phyloP scores from a whole-genome alignment of 2,888 invertebrate species.

The Lasioglossum morio region DNA sequence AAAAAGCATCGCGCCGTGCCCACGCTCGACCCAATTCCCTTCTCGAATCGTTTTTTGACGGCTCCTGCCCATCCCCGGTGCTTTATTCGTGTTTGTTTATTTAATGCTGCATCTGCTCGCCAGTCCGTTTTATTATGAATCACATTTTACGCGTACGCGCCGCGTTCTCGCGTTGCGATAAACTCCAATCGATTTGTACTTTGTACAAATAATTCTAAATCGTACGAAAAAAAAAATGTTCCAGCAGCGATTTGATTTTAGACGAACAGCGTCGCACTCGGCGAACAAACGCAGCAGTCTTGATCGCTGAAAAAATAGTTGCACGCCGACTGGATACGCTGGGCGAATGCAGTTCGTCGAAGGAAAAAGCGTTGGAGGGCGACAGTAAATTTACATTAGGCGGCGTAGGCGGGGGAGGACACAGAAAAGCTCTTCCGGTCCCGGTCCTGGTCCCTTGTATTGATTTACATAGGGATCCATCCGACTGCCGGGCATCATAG shows the following conservation, averaged over 20 bases:
- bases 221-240: background rate
- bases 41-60: background rate
- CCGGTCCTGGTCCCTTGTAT: slow-evolving; percentile 32
- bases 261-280: background rate
- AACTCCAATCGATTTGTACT: background rate
- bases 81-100: background rate
- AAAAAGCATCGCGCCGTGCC: slow-evolving; percentile 22
- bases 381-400: slow-evolving; percentile 79
- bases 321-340: background rate
- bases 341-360: slow-evolving; percentile 27
- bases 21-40: slow-evolving; percentile 4
- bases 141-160: background rate
- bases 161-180: background rate
- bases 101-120: background rate
- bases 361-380: slow-evolving; percentile 48
- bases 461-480: slow-evolving; percentile 45
- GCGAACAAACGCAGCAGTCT: background rate
- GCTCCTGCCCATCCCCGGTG: background rate
- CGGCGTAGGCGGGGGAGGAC: slow-evolving; percentile 65
- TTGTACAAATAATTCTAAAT: background rate
- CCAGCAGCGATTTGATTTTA: background rate
- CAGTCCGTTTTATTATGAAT: background rate
- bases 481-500: slow-evolving; percentile 9
- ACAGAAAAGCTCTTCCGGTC: slow-evolving; percentile 74
- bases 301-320: background rate